These are phyloP conservation scores for Sinohyriopsis cumingii DNA, from an alignment of 2,888 invertebrate genomes.

Conservation along the genomic window DNA sequence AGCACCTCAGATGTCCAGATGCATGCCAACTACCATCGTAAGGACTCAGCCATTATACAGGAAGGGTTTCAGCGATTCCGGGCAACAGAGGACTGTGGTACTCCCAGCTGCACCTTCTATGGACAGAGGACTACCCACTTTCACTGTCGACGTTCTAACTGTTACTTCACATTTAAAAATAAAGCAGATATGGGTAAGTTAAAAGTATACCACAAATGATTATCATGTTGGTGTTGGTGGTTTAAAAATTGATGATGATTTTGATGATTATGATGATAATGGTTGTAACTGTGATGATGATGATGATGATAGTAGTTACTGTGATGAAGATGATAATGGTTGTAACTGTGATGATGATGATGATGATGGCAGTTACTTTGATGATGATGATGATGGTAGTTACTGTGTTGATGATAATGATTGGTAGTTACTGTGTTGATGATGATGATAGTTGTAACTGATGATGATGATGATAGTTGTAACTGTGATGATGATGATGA, in stretches of 20 bases:
- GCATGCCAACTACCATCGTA: conserved; percentile 99
- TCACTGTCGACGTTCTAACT: conserved; percentile 92
- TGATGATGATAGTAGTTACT: not conserved
- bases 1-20: conserved; percentile 99
- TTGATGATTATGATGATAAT: not conserved
- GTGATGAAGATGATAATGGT: not conserved
- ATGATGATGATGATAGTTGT: too few relatives aligned
- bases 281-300: too few relatives aligned
- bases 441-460: too few relatives aligned
- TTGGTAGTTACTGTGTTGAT: not conserved
- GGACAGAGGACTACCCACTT: conserved; percentile 98
- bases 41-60: conserved; percentile 97
- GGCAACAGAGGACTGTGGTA: conserved; percentile 95
- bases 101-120: conserved; percentile 91
- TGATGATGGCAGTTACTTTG: too few relatives aligned
- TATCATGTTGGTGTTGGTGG: not conserved
- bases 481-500: too few relatives aligned
- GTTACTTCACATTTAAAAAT: conserved; percentile 97
- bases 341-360: not conserved
- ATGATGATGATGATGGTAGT: not conserved
- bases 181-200: conserved; percentile 98
- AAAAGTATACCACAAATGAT: not conserved
- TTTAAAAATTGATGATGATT: not conserved
- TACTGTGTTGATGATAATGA: not conserved
- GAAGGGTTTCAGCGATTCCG: conserved; percentile 97